phyloP scores from a whole-genome alignment of 1,140 invertebrate species.

The Caenorhabditis inopinata region DNA sequence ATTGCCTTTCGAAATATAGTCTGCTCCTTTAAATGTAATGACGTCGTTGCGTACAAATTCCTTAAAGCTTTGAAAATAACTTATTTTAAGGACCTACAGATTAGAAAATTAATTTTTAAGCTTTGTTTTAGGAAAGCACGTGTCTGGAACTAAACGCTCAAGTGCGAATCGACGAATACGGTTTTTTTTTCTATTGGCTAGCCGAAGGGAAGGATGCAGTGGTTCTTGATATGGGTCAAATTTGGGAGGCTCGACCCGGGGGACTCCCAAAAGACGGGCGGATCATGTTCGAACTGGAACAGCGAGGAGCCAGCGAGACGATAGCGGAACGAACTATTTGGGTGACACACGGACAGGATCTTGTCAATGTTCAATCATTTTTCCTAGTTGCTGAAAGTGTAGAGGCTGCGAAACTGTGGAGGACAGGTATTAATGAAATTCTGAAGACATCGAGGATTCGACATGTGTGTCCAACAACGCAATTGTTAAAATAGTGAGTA shows the following conservation, averaged over 20 bases:
- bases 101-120: neutral
- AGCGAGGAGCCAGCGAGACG: slow-evolving; percentile 72
- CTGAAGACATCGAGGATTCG: slow-evolving; percentile 88
- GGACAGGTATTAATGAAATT: slow-evolving; percentile 80
- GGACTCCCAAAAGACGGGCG: slow-evolving; percentile 76
- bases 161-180: slow-evolving; percentile 95
- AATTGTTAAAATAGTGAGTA: slow-evolving; percentile 96
- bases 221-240: slow-evolving; percentile 56
- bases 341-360: slow-evolving; percentile 96
- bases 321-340: slow-evolving; percentile 93
- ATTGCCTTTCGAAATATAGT: too few species aligned
- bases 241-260: slow-evolving; percentile 61
- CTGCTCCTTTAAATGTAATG: too few species aligned
- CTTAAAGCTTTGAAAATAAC: too few species aligned
- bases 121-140: slow-evolving; percentile 75
- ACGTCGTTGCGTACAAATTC: too few species aligned
- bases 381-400: slow-evolving; percentile 84
- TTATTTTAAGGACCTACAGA: too few species aligned
- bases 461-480: slow-evolving; percentile 90
- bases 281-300: slow-evolving; percentile 76
- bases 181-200: slow-evolving; percentile 99
- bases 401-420: slow-evolving; percentile 77
- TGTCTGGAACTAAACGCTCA: slow-evolving; percentile 83
- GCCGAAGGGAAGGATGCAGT: slow-evolving; percentile 82
- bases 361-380: slow-evolving; percentile 97